Evolutionary conservation across 2,113 vertebrate species (phyloP).

Genomic region (Ptilorrhoa leucosticta): DNA sequence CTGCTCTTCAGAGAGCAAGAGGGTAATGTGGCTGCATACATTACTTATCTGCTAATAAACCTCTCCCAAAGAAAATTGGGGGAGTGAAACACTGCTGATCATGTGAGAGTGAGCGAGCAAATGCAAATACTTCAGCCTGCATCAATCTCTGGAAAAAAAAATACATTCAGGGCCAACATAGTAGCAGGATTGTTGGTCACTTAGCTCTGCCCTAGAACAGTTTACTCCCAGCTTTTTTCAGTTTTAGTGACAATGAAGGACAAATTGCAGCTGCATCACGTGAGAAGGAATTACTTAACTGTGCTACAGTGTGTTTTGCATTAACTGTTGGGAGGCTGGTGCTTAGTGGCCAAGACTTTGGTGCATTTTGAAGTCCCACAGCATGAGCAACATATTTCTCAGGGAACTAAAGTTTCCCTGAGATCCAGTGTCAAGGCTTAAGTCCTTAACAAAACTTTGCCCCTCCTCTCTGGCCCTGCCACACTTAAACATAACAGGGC

Average conservation of each 20-base stretch:
- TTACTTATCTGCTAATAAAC: neutral
- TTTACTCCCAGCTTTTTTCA: neutral
- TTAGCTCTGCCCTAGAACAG: neutral
- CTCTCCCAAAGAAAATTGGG: fast-evolving
- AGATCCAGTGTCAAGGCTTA: neutral
- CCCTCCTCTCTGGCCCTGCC: neutral
- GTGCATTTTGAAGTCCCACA: neutral
- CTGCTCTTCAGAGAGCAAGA: neutral
- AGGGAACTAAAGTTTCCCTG: neutral
- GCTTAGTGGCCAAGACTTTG: neutral
- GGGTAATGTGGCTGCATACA: neutral
- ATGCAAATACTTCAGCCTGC: neutral
- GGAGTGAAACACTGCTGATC: neutral
- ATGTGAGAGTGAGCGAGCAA: neutral
- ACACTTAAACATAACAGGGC: neutral
- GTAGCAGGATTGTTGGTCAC: neutral
- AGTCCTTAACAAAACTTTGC: neutral
- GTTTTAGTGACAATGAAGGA: neutral
- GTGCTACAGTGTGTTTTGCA: neutral
- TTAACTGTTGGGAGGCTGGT: neutral
- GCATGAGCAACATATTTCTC: neutral
- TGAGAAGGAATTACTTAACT: neutral
- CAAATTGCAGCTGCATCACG: neutral
- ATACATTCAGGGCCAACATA: neutral
- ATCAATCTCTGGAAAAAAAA: neutral